A percentile compares a stretch with the other conserved stretches of the same genome.
Conservation (phyloP, 2,797 vertebrate genomes). For the Arctocebus calabarensis region DNA sequence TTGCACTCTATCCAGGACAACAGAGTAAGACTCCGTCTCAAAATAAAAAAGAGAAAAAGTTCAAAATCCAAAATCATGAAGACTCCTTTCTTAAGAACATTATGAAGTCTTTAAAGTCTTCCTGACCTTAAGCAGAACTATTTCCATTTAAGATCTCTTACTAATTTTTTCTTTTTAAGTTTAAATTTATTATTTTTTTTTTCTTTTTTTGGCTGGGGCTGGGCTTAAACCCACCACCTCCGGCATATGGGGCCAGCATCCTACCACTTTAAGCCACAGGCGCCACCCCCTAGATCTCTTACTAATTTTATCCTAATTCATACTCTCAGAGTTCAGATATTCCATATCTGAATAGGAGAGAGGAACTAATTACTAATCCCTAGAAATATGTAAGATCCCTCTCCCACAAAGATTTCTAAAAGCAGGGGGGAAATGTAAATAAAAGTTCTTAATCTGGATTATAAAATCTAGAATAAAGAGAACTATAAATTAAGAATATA, state of each 20-base stretch:
- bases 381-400: neutral
- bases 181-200: no score
- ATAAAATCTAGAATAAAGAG: slow-evolving; percentile 31
- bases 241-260: no score
- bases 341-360: slow-evolving; percentile 31
- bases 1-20: no score
- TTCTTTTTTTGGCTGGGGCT: no score
- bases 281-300: no score
- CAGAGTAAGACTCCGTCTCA: no score
- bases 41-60: neutral
- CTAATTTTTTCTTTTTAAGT: no score
- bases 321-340: slow-evolving; percentile 3
- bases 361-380: slow-evolving; percentile 41
- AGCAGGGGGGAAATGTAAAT: neutral
- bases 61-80: slow-evolving; percentile 16
- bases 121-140: neutral
- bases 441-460: slow-evolving; percentile 7
- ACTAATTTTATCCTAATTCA: slow-evolving; percentile 39
- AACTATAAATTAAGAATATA: neutral
- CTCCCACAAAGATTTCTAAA: slow-evolving; percentile 42
- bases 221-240: no score
- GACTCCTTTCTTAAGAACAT: neutral
- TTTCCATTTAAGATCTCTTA: slow-evolving; percentile 21
- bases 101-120: neutral
- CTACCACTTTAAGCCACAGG: no score